These are phyloP conservation scores for Piaya cayana DNA, from an alignment of 2,113 vertebrate species.

Conservation along the genomic window DNA sequence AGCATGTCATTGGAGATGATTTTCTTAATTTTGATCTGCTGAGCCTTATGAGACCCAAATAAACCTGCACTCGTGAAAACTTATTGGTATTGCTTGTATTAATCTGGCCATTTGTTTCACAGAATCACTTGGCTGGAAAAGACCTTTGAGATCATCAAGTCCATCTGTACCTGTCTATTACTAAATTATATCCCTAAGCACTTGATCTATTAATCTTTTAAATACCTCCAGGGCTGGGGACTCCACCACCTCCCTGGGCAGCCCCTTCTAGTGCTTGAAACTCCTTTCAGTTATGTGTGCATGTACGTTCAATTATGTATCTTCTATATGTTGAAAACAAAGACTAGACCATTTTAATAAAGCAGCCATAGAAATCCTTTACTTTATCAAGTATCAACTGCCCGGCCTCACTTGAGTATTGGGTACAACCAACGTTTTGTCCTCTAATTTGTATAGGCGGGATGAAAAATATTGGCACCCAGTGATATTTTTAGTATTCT, in stretches of 20 bases:
- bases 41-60: not conserved
- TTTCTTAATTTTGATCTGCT: not conserved
- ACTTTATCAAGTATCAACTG: not conserved
- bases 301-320: not conserved
- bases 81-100: not conserved
- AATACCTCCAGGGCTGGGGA: too few relatives aligned
- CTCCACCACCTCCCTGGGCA: too few relatives aligned
- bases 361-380: not conserved
- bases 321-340: not conserved
- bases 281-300: too few relatives aligned
- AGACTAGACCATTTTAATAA: not conserved
- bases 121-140: too few relatives aligned
- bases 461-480: not conserved
- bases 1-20: not conserved
- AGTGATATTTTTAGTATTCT: slow-evolving; percentile 5
- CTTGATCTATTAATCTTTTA: too few relatives aligned
- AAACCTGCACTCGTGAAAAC: not conserved
- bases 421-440: not conserved
- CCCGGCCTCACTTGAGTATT: not conserved
- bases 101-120: not conserved
- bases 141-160: too few relatives aligned
- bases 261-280: too few relatives aligned
- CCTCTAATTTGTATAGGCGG: not conserved
- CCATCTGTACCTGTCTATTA: too few relatives aligned
- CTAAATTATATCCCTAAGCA: too few relatives aligned